Conservation (phyloP, 2,888 invertebrate species). For the Fabriciana adippe region DNA sequence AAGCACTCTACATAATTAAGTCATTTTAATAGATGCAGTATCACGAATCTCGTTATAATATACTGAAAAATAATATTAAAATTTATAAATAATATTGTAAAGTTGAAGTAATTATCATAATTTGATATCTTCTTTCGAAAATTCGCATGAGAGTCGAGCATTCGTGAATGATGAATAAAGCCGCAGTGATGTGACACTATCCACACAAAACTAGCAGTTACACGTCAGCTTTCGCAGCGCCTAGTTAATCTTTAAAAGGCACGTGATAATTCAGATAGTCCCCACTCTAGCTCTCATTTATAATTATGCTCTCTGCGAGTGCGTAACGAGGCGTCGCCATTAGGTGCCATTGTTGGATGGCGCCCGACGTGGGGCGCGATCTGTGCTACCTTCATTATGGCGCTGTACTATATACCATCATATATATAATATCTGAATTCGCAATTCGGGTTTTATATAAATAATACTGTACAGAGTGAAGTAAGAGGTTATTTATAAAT, state of each 20-base stretch:
- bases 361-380: conserved; percentile 59
- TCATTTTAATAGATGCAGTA: neutral
- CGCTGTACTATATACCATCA: conserved; percentile 18
- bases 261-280: conserved; percentile 41
- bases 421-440: conserved; percentile 10
- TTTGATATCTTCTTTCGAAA: neutral
- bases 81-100: neutral
- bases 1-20: neutral
- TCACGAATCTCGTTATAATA: neutral
- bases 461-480: conserved; percentile 3
- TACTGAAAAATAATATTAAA: neutral
- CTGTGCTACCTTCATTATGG: conserved; percentile 37
- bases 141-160: neutral
- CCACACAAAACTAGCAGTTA: conserved; percentile 22
- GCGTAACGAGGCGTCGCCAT: conserved; percentile 62
- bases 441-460: conserved; percentile 22
- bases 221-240: conserved; percentile 32
- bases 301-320: conserved; percentile 40
- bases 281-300: conserved; percentile 36
- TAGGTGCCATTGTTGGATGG: conserved; percentile 66
- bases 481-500: conserved; percentile 12
- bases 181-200: conserved; percentile 10
- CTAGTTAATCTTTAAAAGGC: conserved; percentile 41
- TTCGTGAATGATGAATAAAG: conserved; percentile 3
- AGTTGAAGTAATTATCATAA: neutral